Base-by-base conservation (phyloP, 2,797 vertebrate genomes). In the Mus minutoides region DNA sequence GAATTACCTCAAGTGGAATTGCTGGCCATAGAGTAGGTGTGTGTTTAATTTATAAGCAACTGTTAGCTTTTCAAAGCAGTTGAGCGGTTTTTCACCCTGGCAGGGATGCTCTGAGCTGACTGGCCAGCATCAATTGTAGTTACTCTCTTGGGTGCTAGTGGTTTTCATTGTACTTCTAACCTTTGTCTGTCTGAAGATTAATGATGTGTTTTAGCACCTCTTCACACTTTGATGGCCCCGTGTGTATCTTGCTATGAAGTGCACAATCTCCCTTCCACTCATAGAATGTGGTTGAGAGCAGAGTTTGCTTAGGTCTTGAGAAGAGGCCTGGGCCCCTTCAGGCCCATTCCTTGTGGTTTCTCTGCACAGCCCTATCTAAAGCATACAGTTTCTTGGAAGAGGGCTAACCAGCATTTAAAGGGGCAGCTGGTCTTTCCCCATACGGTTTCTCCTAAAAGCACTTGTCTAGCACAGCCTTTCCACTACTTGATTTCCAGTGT, bases 1-100 rank as follows among this genome's bases (percentile, higher is more conserved):
- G 91, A 93, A 95, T 91, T 69, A 97, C 56, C 83, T 62, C 90
- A 79, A 78, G 26, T 85, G 60, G 64, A 93, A 94, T 77, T 88
- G 58, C 79, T 85, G 78, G 43, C 92, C 84, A n/a, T 37, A 89
- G 76, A 87, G 24, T 69, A 94, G 76, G 29, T 31, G 3, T 85
- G 62, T 64, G 12, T 71, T 95, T 95, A 90, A 43, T 94, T 91
- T 87, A 6, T 90, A 62, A 91, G 88, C 96, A 67, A 77, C 56
- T 31, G 11, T 43, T 83, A 46, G 52, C 75, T 96, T 95, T 96
- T 67, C 40, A 80, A 79, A 91, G 69, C 75, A 89, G 71, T 40
- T 90, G 92, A 73, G 29, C 3, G 14, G 79, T 89, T 94, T 91
- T 94, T 84, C 85, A 54, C 3, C n/a, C 77, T n/a, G 31, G 31